Evolutionary conservation across 2,113 vertebrate genomes (phyloP).

Genomic region (Chrysochloris asiatica): DNA sequence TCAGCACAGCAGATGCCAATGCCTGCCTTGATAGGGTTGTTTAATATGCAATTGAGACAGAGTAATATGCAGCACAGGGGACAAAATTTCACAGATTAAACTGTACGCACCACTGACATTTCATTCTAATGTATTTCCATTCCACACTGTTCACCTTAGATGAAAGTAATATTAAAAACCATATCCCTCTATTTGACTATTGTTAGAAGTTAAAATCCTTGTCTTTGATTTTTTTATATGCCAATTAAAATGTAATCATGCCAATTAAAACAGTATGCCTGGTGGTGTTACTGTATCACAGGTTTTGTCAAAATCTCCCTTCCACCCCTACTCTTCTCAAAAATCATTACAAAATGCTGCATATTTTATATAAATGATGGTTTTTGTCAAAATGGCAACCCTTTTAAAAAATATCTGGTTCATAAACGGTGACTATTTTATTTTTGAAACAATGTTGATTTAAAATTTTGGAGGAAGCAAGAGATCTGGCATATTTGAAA

Average conservation of each 20-base stretch:
- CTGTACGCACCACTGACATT: conserved; percentile 94
- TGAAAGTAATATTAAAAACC: conserved; percentile 91
- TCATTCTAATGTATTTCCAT: conserved; percentile 92
- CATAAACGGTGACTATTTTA: conserved; percentile 69
- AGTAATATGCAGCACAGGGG: conserved; percentile 93
- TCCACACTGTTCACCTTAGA: conserved; percentile 91
- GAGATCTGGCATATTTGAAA: conserved; percentile 32
- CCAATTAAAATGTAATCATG: conserved; percentile 94
- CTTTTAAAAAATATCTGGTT: conserved; percentile 66
- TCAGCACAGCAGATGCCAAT: conserved; percentile 99
- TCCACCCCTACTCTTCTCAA: background rate
- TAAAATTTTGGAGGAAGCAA: conserved; percentile 49
- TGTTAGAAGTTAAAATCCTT: conserved; percentile 90
- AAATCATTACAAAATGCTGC: conserved; percentile 82
- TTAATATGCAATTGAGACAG: conserved; percentile 97
- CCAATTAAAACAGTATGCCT: conserved; percentile 88
- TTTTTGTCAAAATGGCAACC: conserved; percentile 76
- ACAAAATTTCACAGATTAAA: conserved; percentile 94
- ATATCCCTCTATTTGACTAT: conserved; percentile 91
- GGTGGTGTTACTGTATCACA: conserved; percentile 77
- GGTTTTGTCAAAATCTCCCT: conserved; percentile 82
- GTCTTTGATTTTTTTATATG: conserved; percentile 90
- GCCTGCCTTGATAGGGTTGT: conserved; percentile 96
- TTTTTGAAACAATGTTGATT: conserved; percentile 54
- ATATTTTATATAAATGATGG: conserved; percentile 78